These are phyloP conservation scores for Pitangus sulphuratus DNA, from an alignment of 2,797 vertebrate genomes.

Conservation along the genomic window DNA sequence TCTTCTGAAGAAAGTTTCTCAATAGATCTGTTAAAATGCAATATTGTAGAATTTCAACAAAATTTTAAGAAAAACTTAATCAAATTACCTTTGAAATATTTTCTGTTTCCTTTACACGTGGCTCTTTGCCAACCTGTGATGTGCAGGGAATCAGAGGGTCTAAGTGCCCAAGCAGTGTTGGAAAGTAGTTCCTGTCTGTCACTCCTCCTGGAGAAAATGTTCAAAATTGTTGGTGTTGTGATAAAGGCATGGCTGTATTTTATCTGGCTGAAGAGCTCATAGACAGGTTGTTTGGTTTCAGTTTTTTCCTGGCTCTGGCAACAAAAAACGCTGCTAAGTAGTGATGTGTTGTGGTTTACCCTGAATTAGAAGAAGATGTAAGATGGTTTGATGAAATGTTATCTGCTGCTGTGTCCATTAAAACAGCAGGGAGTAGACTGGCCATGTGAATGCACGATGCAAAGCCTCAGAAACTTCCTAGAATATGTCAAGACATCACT, in stretches of 20 bases:
- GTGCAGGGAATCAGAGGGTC: accelerated
- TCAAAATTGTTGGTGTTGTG: not conserved
- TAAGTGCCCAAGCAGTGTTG: not conserved
- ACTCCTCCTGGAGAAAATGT: not conserved
- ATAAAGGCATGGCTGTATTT: not conserved
- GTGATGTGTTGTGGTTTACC: not conserved
- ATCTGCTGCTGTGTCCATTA: not conserved
- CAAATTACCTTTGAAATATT: not conserved
- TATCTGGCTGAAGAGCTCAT: not conserved
- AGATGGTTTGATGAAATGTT: not conserved
- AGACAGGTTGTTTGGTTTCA: not conserved
- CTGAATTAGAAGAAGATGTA: not conserved
- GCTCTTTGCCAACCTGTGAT: not conserved
- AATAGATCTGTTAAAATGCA: not conserved
- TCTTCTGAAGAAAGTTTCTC: not conserved
- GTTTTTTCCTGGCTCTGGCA: not conserved
- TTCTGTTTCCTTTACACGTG: not conserved
- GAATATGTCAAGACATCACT: not conserved
- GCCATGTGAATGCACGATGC: not conserved
- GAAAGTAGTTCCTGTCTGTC: not conserved
- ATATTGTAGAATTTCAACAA: not conserved
- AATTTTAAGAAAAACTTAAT: not conserved
- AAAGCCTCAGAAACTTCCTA: not conserved
- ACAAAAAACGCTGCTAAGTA: not conserved
- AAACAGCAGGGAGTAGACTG: not conserved